Percentiles rank a stretch among this genome's conserved stretches.
phyloP scores from a whole-genome alignment of 2,888 invertebrate genomes.

The Lissonota sp. region DNA sequence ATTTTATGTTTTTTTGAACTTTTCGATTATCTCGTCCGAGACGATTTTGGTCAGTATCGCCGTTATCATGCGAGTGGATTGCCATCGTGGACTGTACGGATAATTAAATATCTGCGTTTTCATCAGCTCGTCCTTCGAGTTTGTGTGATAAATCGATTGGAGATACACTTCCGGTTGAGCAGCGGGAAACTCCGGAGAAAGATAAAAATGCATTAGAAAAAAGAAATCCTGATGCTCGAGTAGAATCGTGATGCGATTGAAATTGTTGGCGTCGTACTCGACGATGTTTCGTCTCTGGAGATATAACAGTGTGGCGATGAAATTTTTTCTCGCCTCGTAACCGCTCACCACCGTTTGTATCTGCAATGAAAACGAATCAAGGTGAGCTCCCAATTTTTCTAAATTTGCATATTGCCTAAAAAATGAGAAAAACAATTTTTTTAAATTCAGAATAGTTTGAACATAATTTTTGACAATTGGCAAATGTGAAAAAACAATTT shows the following conservation, averaged over 20 bases:
- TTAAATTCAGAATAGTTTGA: not conserved
- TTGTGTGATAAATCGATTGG: conserved; percentile 86
- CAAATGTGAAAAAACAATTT: too few relatives aligned
- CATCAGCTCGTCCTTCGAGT: conserved; percentile 68
- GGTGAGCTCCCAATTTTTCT: too few relatives aligned
- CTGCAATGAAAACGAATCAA: too few relatives aligned
- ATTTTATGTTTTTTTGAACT: conserved; percentile 65
- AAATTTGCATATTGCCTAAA: too few relatives aligned
- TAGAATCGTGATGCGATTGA: conserved; percentile 80
- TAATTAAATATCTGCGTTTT: conserved; percentile 71
- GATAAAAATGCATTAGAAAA: conserved; percentile 80
- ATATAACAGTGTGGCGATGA: conserved; percentile 75
- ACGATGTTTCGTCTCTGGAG: conserved; percentile 80
- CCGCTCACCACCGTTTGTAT: conserved; percentile 64
- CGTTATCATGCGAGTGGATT: conserved; percentile 75
- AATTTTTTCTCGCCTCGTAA: conserved; percentile 66
- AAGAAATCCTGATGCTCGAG: conserved; percentile 83
- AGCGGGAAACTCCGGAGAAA: conserved; percentile 85
- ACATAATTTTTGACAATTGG: conserved; percentile 62
- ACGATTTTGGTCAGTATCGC: conserved; percentile 74
- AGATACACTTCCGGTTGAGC: conserved; percentile 85
- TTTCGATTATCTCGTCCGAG: conserved; percentile 73
- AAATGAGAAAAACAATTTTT: too few relatives aligned
- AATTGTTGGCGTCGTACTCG: conserved; percentile 84
- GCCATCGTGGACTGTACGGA: conserved; percentile 79